Evolutionary conservation across 2,888 invertebrate species (phyloP), one percentile per base, ranked within the genome.

Genomic region (Cephalotes varians): DNA sequence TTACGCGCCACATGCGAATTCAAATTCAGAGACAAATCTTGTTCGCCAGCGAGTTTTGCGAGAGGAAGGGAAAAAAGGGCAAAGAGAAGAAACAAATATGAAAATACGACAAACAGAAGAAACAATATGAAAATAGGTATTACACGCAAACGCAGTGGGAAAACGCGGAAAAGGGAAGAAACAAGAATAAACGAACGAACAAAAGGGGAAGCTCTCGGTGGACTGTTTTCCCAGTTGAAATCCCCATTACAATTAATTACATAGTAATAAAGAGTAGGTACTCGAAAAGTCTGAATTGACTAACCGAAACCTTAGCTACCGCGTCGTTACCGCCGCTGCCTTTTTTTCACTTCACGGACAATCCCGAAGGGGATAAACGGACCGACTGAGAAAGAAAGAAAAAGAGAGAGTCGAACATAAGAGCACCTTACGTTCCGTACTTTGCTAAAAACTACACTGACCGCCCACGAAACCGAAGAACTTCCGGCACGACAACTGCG

Each of bases 201-300:
- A 44, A 79, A 49, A 54, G 58, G 73, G 77, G 74, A 58, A 71
- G 81, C 37, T 54, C 74, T 40, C 54, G 62, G 62, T 56, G 80
- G 56, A 72, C 60, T 72, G 83, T 85, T 87, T 88, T 86, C 85
- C 80, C 81, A 67, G 81, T 65, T 81, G 73, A 69, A 85, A 82
- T 73, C 65, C 83, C 85, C 84, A 87, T 86, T 88, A 85, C 87
- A 87, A 91, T 91, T 89, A 86, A 90, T 91, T 90, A 90, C 81
- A 60, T 81, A 60, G 81, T 74, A 85, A 85, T 86, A 88, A 88
- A 91, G 87, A 85, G 83, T 81, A 83, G 87, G 79, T 74, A 74
- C 56, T 80, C 56, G 80, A 84, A 84, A 82, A 89, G 82, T 82
- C 72, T 40, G 76, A 83, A 64, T 82, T 74, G 81, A 84, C 81